A percentile compares a stretch with the other conserved stretches of the same genome.
These are phyloP conservation scores for Allolobophora icterica DNA, from an alignment of 2,888 invertebrate genomes.

Conservation along the genomic window DNA sequence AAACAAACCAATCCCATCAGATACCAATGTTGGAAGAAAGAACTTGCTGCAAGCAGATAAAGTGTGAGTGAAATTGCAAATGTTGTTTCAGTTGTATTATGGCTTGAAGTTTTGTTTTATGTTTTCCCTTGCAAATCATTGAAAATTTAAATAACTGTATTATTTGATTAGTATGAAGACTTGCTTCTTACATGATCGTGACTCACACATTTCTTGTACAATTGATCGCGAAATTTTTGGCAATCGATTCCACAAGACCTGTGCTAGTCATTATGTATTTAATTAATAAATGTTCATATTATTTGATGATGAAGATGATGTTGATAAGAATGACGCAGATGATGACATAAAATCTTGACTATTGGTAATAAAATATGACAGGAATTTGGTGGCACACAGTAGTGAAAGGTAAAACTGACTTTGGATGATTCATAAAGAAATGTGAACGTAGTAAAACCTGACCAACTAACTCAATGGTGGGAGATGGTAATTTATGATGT, in stretches of 20 bases:
- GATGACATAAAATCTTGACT: neutral
- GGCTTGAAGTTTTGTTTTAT: neutral
- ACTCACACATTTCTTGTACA: neutral
- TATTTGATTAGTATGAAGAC: neutral
- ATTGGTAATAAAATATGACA: neutral
- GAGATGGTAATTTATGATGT: neutral
- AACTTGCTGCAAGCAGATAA: neutral
- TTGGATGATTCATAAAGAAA: neutral
- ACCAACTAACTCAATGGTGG: neutral
- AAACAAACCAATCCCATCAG: neutral
- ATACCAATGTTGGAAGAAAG: neutral
- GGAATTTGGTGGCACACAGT: neutral
- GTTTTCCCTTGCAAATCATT: neutral
- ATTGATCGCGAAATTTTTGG: too few species aligned
- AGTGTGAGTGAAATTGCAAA: neutral
- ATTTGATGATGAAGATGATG: neutral
- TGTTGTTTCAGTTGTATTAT: neutral
- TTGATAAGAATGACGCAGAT: neutral
- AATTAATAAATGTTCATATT: neutral
- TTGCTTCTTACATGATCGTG: neutral
- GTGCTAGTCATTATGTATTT: neutral
- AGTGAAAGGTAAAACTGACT: neutral
- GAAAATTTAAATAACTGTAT: neutral
- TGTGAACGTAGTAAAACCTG: neutral
- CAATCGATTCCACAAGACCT: too few species aligned